phyloP scores from a whole-genome alignment of 2,888 invertebrate genomes.

The Geotrupes spiniger region DNA sequence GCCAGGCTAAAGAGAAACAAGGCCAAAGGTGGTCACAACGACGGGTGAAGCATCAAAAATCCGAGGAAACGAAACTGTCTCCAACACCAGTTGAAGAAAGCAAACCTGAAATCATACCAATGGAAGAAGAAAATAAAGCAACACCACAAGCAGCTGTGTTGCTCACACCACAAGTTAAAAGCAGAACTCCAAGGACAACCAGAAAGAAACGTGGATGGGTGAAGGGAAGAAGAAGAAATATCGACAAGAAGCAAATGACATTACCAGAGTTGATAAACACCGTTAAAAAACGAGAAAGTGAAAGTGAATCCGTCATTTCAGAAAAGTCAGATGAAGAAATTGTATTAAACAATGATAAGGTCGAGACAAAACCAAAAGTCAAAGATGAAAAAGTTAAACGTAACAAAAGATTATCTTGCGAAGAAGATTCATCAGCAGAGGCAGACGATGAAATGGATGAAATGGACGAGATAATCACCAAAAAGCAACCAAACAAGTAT shows the following conservation, averaged over 20 bases:
- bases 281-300: constrained; percentile 33
- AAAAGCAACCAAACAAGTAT: constrained; percentile 19
- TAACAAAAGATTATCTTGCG: constrained; percentile 51
- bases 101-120: background rate
- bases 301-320: constrained; percentile 41
- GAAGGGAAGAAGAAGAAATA: constrained; percentile 25
- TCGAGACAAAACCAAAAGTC: constrained; percentile 27
- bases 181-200: constrained; percentile 21
- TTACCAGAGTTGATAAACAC: constrained; percentile 49
- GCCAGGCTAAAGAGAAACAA: constrained; percentile 36
- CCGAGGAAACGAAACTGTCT: constrained; percentile 6
- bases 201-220: constrained; percentile 52
- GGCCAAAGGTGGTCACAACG: constrained; percentile 49
- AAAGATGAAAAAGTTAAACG: constrained; percentile 39
- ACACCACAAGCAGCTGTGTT: background rate
- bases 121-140: constrained; percentile 1
- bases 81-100: background rate
- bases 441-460: constrained; percentile 68
- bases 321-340: constrained; percentile 45
- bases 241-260: constrained; percentile 43
- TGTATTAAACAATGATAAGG: background rate
- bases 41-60: constrained; percentile 34
- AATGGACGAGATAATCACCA: constrained; percentile 53
- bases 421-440: constrained; percentile 63
- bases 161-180: constrained; percentile 28